Evolutionary conservation across 2,888 invertebrate species (phyloP).

Genomic region (Sinopyrophorus schimmeli): DNA sequence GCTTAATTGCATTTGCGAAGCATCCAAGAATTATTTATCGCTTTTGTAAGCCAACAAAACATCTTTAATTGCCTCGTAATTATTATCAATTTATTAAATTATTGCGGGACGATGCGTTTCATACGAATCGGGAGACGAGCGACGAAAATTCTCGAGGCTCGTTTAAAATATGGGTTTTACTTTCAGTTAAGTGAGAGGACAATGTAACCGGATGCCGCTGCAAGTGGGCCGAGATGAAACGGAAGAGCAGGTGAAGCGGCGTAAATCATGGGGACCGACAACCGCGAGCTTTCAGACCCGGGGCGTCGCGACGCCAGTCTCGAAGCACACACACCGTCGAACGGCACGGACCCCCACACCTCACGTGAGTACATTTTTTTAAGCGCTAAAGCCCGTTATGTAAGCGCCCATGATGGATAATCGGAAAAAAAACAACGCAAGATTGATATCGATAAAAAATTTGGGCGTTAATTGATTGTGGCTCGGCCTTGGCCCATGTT

Average conservation of each 20-base stretch:
- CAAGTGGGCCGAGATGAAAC: constrained; percentile 48
- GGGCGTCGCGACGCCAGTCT: constrained; percentile 26
- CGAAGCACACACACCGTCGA: constrained; percentile 15
- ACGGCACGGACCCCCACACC: constrained; percentile 1
- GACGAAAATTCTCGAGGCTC: constrained; percentile 13
- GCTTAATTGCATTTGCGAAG: constrained; percentile 2
- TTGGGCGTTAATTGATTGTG: no score
- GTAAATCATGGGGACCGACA: constrained; percentile 46
- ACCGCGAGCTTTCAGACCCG: constrained; percentile 29
- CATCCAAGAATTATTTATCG: constrained; percentile 10
- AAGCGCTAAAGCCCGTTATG: no score
- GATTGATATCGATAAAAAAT: no score
- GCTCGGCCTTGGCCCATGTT: no score
- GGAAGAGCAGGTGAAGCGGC: constrained; percentile 49
- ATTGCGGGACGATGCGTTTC: background rate
- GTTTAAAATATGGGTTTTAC: constrained; percentile 28
- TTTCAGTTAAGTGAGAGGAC: constrained; percentile 35
- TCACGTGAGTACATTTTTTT: no score
- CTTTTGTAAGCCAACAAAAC: constrained; percentile 6
- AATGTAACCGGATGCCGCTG: constrained; percentile 34
- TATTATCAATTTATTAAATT: constrained; percentile 1
- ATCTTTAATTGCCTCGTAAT: constrained; percentile 9
- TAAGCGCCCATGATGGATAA: no score
- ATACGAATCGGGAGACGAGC: background rate
- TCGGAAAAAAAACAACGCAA: no score